These are phyloP conservation scores for Hemiprocne comata DNA, from an alignment of 2,113 vertebrate species.

Conservation along the genomic window DNA sequence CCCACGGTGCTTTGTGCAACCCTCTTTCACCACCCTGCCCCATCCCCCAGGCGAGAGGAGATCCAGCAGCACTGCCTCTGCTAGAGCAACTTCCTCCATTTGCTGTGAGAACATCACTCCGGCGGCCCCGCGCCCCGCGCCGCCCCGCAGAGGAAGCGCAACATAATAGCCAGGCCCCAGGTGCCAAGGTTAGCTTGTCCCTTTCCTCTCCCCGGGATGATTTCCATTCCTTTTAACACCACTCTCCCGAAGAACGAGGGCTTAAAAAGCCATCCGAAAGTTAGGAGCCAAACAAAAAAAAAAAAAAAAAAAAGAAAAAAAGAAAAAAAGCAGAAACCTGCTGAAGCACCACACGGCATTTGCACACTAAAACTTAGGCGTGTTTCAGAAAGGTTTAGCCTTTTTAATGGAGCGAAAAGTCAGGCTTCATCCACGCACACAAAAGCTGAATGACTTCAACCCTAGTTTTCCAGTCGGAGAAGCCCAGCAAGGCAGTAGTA, in stretches of 20 bases:
- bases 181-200: constrained; percentile 74
- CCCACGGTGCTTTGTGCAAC: neutral
- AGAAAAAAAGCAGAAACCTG: neutral
- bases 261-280: neutral
- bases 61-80: constrained; percentile 37
- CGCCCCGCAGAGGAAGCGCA: constrained; percentile 65
- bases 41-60: neutral
- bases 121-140: constrained; percentile 39
- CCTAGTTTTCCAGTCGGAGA: neutral
- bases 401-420: fast-evolving
- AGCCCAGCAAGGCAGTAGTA: neutral
- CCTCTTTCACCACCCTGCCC: neutral
- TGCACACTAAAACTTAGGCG: fast-evolving
- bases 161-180: constrained; percentile 68
- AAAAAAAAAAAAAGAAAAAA: neutral
- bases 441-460: neutral
- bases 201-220: constrained; percentile 50
- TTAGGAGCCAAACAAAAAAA: neutral
- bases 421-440: neutral
- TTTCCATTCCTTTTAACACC: constrained; percentile 35
- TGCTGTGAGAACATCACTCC: constrained; percentile 67
- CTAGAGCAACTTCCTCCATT: constrained; percentile 83
- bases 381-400: neutral
- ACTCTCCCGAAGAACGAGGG: neutral
- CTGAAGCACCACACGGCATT: neutral